Percentiles rank a stretch among this genome's conserved stretches.
Evolutionary conservation across 2,797 vertebrate species (phyloP).

Genomic region (Chelmon rostratus): DNA sequence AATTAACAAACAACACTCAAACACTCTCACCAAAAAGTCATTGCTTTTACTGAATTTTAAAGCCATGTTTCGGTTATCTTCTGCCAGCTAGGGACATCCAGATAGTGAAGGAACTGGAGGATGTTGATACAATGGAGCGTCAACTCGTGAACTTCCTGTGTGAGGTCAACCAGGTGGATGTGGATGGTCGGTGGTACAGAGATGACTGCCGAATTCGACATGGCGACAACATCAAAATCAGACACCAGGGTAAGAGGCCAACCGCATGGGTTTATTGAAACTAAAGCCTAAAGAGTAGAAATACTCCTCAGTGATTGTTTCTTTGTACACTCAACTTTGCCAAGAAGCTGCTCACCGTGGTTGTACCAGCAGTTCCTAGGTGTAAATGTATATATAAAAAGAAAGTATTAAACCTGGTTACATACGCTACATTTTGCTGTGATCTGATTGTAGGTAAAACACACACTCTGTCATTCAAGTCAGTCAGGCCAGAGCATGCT

Average conservation of each 20-base stretch:
- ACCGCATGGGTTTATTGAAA: neutral
- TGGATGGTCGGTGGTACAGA: constrained; percentile 94
- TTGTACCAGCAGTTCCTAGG: neutral
- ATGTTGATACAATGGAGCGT: constrained; percentile 90
- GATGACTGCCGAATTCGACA: constrained; percentile 88
- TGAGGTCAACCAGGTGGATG: constrained; percentile 92
- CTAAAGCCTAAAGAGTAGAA: too few species aligned
- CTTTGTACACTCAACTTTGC: neutral
- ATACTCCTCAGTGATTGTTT: neutral
- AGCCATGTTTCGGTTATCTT: constrained; percentile 42
- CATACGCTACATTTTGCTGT: neutral
- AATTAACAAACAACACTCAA: neutral
- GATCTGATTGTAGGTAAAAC: constrained; percentile 86
- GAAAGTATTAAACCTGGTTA: neutral
- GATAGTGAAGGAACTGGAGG: constrained; percentile 89
- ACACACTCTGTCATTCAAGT: constrained; percentile 87
- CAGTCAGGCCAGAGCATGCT: constrained; percentile 89
- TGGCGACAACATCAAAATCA: constrained; percentile 91
- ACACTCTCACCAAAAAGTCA: neutral
- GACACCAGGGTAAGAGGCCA: constrained; percentile 88
- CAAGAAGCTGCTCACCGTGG: neutral
- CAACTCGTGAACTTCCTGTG: constrained; percentile 90
- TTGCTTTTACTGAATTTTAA: constrained; percentile 13
- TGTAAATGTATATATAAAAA: neutral
- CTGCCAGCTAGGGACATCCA: constrained; percentile 90